Evolutionary conservation across 1,140 invertebrate species (phyloP), one percentile per base, ranked within the genome.

Genomic region (Diorhabda carinulata): DNA sequence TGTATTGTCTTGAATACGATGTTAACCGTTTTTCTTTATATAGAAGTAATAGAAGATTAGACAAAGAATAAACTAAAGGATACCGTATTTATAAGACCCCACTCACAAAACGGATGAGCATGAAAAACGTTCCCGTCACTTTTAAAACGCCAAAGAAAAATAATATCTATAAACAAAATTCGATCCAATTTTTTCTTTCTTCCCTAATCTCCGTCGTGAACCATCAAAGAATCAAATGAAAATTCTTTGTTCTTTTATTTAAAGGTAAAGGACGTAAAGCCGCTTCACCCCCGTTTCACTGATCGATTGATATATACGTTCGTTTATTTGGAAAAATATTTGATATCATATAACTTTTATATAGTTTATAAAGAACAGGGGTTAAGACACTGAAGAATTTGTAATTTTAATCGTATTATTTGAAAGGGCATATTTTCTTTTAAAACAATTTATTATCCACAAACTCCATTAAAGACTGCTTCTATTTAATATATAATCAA

Each of bases 141-240:
- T 52, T 25, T 52, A 52, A 52, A 52, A 52, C 47, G 6, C 47
- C 6, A 52, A n/a, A 52, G 47, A 52, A 52, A 52, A 52, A 52
- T 52, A 52, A 52, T 52, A 52, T n/a, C 47, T 52, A 52, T 52
- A 52, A 52, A 52, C 47, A 52, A 52, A 52, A 52, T 52, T 52
- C 47, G 47, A 52, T 52, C 47, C 47, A n/a, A 52, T n/a, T n/a
- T 52, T 52, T 52, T 52, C 47, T n/a, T 52, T 6, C 47, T 52
- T 52, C 47, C 47, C 47, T 52, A 52, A 52, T 52, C 47, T 52
- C 47, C 47, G 47, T 52, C 47, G 47, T 52, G n/a, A 52, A 52
- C 47, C 47, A 52, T 52, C 47, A 52, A 52, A 52, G 47, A 52
- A 52, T 52, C 47, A 52, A 52, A 52, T 52, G n/a, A 52, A 52